Conservation (phyloP, 2,113 vertebrate species). For the Gobiocypris rarus region DNA sequence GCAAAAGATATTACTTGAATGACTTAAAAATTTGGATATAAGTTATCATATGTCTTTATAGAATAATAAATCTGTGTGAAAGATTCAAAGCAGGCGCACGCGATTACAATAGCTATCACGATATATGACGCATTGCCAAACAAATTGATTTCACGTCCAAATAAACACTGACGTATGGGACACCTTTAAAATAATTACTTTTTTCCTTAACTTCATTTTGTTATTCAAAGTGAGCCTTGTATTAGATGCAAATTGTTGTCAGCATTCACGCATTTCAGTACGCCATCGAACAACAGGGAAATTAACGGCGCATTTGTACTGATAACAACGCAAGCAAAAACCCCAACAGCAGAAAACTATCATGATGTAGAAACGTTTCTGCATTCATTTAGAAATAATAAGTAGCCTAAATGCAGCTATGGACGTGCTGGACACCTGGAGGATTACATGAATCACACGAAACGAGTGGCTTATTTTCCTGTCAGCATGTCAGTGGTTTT, state of each 20-base stretch:
- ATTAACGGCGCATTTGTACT: neutral
- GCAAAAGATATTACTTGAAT: no score
- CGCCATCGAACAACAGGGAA: neutral
- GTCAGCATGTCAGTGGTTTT: neutral
- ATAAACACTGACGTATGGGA: neutral
- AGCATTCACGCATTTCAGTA: neutral
- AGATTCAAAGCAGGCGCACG: neutral
- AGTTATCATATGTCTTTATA: neutral
- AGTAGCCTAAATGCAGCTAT: neutral
- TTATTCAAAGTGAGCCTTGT: neutral
- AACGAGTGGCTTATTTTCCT: neutral
- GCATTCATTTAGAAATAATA: neutral
- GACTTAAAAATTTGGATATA: neutral
- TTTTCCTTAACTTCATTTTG: neutral
- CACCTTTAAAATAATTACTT: neutral
- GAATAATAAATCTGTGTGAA: neutral
- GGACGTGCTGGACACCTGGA: neutral
- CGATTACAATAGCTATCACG: neutral
- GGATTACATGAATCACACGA: neutral
- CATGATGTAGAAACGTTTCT: neutral
- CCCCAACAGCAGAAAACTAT: neutral
- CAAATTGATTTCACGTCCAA: neutral
- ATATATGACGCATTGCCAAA: neutral
- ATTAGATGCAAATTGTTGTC: conserved; percentile 8
- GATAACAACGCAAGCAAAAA: neutral